Conservation (phyloP, 2,888 invertebrate genomes). For the Drosophila niveifrons region DNA sequence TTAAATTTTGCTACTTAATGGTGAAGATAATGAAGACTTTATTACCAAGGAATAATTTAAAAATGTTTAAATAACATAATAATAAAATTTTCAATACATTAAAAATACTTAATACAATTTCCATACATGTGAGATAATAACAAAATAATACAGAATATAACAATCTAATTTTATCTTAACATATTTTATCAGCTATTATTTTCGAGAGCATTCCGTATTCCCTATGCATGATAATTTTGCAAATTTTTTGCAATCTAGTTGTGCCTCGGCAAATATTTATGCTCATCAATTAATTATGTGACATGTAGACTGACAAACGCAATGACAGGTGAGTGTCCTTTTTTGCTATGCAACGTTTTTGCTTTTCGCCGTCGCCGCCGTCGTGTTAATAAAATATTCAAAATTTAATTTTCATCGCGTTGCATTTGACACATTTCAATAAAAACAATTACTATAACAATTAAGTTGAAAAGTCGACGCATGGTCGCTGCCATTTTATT, state of each 20-base stretch:
- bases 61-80: too few species aligned
- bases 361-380: slow-evolving; percentile 16
- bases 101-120: too few species aligned
- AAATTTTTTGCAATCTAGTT: slow-evolving; percentile 4
- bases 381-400: slow-evolving; percentile 64
- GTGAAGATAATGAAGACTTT: too few species aligned
- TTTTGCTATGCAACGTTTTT: slow-evolving; percentile 40
- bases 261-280: slow-evolving; percentile 38
- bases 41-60: too few species aligned
- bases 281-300: slow-evolving; percentile 60
- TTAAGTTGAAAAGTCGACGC: slow-evolving; percentile 60
- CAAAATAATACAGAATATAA: neutral
- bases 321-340: slow-evolving; percentile 47
- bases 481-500: slow-evolving; percentile 42
- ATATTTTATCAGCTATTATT: neutral
- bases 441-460: slow-evolving; percentile 67
- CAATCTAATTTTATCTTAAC: neutral
- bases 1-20: too few species aligned
- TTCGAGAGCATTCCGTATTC: slow-evolving; percentile 6
- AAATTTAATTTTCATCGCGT: slow-evolving; percentile 67
- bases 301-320: slow-evolving; percentile 57
- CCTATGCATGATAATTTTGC: neutral
- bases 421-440: slow-evolving; percentile 71
- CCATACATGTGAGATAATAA: too few species aligned
- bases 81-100: too few species aligned